A percentile compares a stretch with the other conserved stretches of the same genome.
These are phyloP conservation scores for Ibycter americanus DNA, from an alignment of 2,797 vertebrate species.

Conservation along the genomic window DNA sequence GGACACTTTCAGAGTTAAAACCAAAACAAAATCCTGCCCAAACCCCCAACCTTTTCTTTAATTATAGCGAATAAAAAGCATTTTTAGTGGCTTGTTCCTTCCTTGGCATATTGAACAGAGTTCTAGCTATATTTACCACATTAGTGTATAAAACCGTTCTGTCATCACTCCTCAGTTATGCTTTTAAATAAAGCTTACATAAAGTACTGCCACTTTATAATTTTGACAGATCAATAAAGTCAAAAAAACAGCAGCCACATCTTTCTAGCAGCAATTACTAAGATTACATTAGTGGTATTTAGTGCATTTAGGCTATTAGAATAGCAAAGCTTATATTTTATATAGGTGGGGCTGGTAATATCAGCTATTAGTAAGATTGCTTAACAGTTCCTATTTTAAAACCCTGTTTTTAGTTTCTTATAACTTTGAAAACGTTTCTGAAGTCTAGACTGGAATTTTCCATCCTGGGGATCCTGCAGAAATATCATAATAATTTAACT, in stretches of 20 bases:
- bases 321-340: constrained; percentile 43
- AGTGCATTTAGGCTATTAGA: constrained; percentile 48
- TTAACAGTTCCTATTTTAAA: constrained; percentile 49
- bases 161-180: constrained; percentile 46
- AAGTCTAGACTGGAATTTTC: constrained; percentile 22
- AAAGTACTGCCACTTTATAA: constrained; percentile 44
- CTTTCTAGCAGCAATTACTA: constrained; percentile 35
- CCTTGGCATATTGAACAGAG: constrained; percentile 13
- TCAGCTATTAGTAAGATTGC: constrained; percentile 33
- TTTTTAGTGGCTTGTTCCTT: constrained; percentile 21
- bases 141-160: constrained; percentile 39
- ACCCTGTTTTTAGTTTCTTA: not conserved
- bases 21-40: not conserved
- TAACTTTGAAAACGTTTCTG: not conserved
- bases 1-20: not conserved
- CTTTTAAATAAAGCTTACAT: constrained; percentile 66
- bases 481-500: not conserved
- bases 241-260: constrained; percentile 32
- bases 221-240: constrained; percentile 42
- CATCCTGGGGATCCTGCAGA: not conserved
- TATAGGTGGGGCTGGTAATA: constrained; percentile 46
- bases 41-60: not conserved
- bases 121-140: constrained; percentile 52
- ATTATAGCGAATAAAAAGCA: not conserved
- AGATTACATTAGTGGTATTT: constrained; percentile 34